Evolutionary conservation across 1,140 invertebrate species (phyloP).

Genomic region (Bombus turneri): DNA sequence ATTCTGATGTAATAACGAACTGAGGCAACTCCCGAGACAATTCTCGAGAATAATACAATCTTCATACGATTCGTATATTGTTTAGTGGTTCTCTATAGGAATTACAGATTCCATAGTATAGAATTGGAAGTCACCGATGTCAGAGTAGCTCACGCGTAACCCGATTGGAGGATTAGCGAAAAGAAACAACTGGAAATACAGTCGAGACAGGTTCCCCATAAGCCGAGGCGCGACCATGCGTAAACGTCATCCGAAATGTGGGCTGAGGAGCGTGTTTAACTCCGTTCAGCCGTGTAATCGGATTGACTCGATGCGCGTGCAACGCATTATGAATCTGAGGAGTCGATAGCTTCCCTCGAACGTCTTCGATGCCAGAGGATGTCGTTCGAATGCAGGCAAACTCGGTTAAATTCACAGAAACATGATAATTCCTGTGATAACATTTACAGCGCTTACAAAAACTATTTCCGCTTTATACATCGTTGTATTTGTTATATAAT

Average conservation of each 20-base stretch:
- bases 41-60: not conserved
- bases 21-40: not conserved
- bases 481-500: too few species aligned
- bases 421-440: too few species aligned
- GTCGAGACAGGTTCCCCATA: conserved; percentile 5
- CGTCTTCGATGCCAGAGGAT: not conserved
- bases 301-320: conserved; percentile 55
- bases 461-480: too few species aligned
- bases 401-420: too few species aligned
- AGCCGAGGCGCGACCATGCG: conserved; percentile 34
- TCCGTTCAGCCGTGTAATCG: conserved; percentile 56
- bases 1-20: not conserved
- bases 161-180: conserved; percentile 7
- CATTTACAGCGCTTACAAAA: too few species aligned
- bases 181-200: conserved; percentile 6
- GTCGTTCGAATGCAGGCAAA: too few species aligned
- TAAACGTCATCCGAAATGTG: conserved; percentile 47
- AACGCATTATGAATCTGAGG: conserved; percentile 53
- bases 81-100: not conserved
- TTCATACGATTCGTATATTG: not conserved
- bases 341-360: conserved; percentile 15
- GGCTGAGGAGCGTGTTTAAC: conserved; percentile 38
- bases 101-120: not conserved
- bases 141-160: not conserved
- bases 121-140: not conserved